phyloP scores from a whole-genome alignment of 2,113 vertebrate species.

The Gracilinanus agilis region DNA sequence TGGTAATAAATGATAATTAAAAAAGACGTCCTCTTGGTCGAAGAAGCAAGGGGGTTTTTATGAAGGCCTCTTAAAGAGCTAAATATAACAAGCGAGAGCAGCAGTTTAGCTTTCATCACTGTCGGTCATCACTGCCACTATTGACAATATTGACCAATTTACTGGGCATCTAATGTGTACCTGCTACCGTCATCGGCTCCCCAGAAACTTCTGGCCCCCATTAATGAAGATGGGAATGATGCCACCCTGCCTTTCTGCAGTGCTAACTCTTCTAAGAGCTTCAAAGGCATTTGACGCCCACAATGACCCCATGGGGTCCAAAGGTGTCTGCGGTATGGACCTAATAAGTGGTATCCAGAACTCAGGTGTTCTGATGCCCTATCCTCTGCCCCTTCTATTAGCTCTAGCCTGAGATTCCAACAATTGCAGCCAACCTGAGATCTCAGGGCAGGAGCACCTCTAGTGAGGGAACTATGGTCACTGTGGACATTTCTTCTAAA shows the following conservation, averaged over 20 bases:
- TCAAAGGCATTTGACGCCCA: too few species aligned
- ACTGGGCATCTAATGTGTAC: background rate
- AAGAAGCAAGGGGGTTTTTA: background rate
- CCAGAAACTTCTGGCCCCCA: background rate
- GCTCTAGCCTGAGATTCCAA: background rate
- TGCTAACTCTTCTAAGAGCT: background rate
- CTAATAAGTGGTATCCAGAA: too few species aligned
- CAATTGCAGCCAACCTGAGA: background rate
- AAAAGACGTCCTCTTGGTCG: background rate
- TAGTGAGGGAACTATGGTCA: background rate
- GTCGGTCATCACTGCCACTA: background rate
- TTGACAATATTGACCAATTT: background rate
- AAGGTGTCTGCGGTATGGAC: too few species aligned
- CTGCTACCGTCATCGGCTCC: background rate
- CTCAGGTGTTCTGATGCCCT: too few species aligned
- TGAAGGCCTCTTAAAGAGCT: background rate
- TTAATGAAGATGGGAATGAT: background rate
- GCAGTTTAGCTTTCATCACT: background rate
- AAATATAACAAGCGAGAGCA: background rate
- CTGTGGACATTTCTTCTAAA: background rate
- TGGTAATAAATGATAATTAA: too few species aligned
- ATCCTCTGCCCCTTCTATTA: too few species aligned
- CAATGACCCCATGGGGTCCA: too few species aligned
- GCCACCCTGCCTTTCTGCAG: background rate
- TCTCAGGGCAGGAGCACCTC: background rate